Evolutionary conservation across 2,113 vertebrate species (phyloP), one percentile per base, ranked within the genome.

Genomic region (Phylloscopus whistleri): DNA sequence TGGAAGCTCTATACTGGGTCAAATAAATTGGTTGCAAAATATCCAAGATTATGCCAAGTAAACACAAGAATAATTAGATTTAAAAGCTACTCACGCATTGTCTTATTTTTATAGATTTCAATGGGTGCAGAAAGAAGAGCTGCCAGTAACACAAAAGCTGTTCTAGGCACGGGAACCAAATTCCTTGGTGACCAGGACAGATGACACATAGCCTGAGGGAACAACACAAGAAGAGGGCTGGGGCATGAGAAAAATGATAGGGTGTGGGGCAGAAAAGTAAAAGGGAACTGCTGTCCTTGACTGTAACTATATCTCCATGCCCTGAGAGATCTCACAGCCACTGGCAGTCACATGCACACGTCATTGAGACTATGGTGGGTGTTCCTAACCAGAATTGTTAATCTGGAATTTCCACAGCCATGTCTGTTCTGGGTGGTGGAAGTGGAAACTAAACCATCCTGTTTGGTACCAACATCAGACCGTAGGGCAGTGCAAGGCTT

Each of bases 21-120:
- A 81, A 52, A 60, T 53, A 53, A 84, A 73, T 39, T 58, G 18
- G 58, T 92, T 96, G 76, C 69, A 90, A 95, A 96, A 94, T 69
- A 92, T 30, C 22, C 37, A 87, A 79, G 43, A 73, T 76, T 53
- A 62, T 87, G 87, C 82, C 84, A 96, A 96, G 69, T 58, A 90
- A 89, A 67, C 27, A 56, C 3, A 59, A 94, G 51, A 69, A 63
- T 77, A 94, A 93, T 90, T 84, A 80, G 83, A 94, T 88, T 91
- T 14, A 83, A 89, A 87, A 85, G 58, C 63, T 83, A 67, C 51
- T 91, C 26, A 16, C 2, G 9, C 52, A 53, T 93, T 93, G 83
- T 88, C 43, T 86, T 69, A 48, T 58, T 92, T 74, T 76, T 64
- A 22, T 48, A 58, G 44, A 64, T 93, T 88, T 94, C 73, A 77